Evolutionary conservation across 2,113 vertebrate species (phyloP).

Genomic region (Actinemys pallida): DNA sequence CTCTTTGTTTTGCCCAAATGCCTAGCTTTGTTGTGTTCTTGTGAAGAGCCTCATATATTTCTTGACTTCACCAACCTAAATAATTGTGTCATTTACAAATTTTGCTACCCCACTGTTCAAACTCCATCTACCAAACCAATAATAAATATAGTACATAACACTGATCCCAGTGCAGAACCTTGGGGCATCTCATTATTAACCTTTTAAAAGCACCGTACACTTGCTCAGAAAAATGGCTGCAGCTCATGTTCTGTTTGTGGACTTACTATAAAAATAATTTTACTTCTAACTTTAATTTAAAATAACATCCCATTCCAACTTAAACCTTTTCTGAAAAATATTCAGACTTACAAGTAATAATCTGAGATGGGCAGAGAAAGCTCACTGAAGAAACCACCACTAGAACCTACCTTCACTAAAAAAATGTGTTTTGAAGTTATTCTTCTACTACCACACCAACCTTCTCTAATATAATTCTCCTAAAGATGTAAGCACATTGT

Average conservation of each 20-base stretch:
- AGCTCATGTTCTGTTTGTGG: accelerated
- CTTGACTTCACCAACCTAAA: not conserved
- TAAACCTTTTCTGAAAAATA: not conserved
- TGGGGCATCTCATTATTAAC: not conserved
- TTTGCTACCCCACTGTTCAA: not conserved
- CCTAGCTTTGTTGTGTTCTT: not conserved
- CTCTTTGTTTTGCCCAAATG: not conserved
- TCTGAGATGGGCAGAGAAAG: not conserved
- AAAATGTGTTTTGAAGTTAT: not conserved
- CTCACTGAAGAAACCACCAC: not conserved
- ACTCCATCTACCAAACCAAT: not conserved
- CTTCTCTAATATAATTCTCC: not conserved
- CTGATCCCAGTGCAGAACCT: not conserved
- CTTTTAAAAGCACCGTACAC: not conserved
- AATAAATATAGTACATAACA: not conserved
- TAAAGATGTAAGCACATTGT: not conserved
- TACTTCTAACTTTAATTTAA: no score
- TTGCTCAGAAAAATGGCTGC: not conserved
- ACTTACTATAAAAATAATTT: not conserved
- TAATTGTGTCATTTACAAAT: not conserved
- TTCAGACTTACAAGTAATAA: not conserved
- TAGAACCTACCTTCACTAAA: not conserved
- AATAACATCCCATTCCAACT: no score
- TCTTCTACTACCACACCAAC: not conserved
- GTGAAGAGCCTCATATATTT: not conserved